Evolutionary conservation across 2,888 invertebrate species (phyloP).

Genomic region (Drosophila multiciliata): DNA sequence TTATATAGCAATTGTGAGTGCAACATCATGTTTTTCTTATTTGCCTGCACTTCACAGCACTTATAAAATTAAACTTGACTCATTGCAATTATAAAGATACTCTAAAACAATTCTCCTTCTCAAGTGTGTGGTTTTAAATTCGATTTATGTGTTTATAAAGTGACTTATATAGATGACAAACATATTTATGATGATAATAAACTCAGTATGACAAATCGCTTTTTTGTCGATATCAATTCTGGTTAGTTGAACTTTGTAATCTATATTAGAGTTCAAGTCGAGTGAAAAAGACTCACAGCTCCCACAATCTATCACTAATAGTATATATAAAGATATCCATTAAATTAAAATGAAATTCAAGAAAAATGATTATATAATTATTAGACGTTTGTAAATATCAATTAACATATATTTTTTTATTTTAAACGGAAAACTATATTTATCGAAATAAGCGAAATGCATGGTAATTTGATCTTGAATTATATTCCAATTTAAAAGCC

Average conservation of each 20-base stretch:
- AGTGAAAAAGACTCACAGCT: slow-evolving; percentile 3
- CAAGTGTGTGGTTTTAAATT: background rate
- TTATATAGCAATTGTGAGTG: background rate
- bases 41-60: slow-evolving; percentile 2
- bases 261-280: slow-evolving; percentile 29
- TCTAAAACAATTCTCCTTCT: background rate
- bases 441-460: too few species aligned
- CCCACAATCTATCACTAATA: slow-evolving; percentile 21
- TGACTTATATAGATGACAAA: slow-evolving; percentile 50
- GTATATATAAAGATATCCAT: background rate
- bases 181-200: slow-evolving; percentile 22
- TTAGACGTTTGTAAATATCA: too few species aligned
- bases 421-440: too few species aligned
- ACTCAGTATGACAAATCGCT: slow-evolving; percentile 60
- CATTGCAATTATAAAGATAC: background rate
- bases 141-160: slow-evolving; percentile 27
- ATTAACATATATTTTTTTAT: too few species aligned
- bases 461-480: too few species aligned
- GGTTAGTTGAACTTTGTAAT: slow-evolving; percentile 56
- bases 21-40: slow-evolving; percentile 2
- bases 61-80: slow-evolving; percentile 17
- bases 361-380: too few species aligned
- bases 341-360: too few species aligned
- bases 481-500: background rate
- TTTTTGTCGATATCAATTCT: slow-evolving; percentile 18